A percentile compares a stretch with the other conserved stretches of the same genome.
These are phyloP conservation scores for Heliconius charithonia DNA, from an alignment of 2,888 invertebrate species.

Conservation along the genomic window DNA sequence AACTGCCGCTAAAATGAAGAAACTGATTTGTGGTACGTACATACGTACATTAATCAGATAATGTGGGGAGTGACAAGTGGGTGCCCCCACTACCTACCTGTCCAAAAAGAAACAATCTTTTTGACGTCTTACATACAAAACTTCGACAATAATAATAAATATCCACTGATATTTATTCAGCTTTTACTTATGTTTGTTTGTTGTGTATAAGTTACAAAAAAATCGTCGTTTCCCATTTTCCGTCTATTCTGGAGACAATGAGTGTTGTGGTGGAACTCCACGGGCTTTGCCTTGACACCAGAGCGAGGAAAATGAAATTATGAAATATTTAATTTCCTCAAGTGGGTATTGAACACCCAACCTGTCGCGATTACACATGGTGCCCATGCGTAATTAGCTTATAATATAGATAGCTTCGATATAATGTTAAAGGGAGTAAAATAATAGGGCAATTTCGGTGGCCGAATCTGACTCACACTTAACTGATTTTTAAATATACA, in stretches of 20 bases:
- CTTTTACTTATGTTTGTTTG: conserved; percentile 7
- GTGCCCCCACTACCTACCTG: conserved; percentile 59
- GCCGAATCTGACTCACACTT: background rate
- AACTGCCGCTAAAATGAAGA: conserved; percentile 62
- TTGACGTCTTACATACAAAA: conserved; percentile 39
- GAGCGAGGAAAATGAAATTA: too few species aligned
- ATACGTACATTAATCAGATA: conserved; percentile 57
- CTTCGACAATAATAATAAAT: conserved; percentile 41
- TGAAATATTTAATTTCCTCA: too few species aligned
- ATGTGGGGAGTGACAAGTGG: conserved; percentile 65
- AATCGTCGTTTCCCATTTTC: too few species aligned
- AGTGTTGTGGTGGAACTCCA: too few species aligned
- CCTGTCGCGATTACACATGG: too few species aligned
- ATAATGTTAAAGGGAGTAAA: too few species aligned
- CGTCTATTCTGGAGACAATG: too few species aligned
- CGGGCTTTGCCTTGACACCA: too few species aligned
- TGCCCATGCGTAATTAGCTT: too few species aligned
- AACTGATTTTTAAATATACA: background rate
- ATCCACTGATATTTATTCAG: conserved; percentile 40
- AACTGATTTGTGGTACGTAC: conserved; percentile 40
- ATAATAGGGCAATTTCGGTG: too few species aligned
- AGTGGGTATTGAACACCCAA: too few species aligned
- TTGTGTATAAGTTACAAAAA: background rate
- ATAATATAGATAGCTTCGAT: too few species aligned
- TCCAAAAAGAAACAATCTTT: conserved; percentile 43